Percentiles rank a stretch among this genome's conserved stretches.
Conservation (phyloP, 2,797 vertebrate genomes). For the Carduelis carduelis region DNA sequence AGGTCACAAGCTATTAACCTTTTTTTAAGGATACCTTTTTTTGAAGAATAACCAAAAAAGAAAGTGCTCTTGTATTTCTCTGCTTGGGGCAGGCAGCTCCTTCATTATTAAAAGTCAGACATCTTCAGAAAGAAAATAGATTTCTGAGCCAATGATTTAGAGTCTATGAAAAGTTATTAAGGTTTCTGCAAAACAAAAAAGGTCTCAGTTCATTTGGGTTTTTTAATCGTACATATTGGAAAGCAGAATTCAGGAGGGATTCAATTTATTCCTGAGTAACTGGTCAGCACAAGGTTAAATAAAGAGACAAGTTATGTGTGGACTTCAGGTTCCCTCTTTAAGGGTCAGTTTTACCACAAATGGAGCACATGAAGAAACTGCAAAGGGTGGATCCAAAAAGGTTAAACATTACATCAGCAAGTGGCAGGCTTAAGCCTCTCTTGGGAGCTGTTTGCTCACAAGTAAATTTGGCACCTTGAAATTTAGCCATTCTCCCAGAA, state of each 20-base stretch:
- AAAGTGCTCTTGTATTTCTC: not conserved
- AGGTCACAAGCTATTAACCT: not conserved
- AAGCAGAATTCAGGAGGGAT: not conserved
- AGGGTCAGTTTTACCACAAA: not conserved
- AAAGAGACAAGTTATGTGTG: not conserved
- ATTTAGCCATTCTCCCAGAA: not conserved
- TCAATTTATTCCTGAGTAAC: not conserved
- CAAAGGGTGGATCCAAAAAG: not conserved
- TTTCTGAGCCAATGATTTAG: conserved; percentile 22
- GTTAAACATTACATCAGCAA: not conserved
- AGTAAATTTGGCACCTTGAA: not conserved
- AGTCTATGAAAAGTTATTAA: conserved; percentile 4
- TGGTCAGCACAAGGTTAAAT: conserved; percentile 10
- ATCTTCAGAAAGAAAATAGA: not conserved
- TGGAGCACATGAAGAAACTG: not conserved
- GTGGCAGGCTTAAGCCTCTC: not conserved
- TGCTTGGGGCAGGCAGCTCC: not conserved
- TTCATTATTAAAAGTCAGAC: conserved; percentile 1
- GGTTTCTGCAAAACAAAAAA: not conserved
- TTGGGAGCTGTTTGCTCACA: not conserved
- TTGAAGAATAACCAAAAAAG: not conserved
- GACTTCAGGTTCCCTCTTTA: not conserved
- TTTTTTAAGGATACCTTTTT: not conserved
- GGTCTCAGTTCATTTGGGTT: not conserved
- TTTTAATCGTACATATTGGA: not conserved